Percentiles rank a stretch among this genome's conserved stretches.
These are phyloP conservation scores for Pseudococcus viburni DNA, from an alignment of 2,888 invertebrate genomes.

Conservation along the genomic window DNA sequence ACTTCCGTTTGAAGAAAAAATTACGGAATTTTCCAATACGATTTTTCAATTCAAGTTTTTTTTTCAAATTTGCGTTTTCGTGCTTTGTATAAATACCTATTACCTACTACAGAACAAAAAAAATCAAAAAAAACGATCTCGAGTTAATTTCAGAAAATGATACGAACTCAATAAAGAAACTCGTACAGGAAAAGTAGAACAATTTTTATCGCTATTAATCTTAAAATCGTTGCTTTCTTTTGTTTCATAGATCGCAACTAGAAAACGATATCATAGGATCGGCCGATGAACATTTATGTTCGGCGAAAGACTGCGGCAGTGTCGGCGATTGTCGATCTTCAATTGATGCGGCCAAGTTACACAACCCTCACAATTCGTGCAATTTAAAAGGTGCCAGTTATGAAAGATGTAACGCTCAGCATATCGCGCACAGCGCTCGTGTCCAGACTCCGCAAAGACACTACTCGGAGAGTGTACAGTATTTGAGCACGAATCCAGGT, in stretches of 20 bases:
- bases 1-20: too few relatives aligned
- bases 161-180: too few relatives aligned
- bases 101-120: too few relatives aligned
- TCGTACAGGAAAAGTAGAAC: too few relatives aligned
- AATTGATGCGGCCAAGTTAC: constrained; percentile 85
- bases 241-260: constrained; percentile 73
- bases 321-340: constrained; percentile 72
- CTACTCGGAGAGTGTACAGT: constrained; percentile 82
- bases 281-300: constrained; percentile 36
- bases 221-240: not conserved
- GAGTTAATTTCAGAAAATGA: too few relatives aligned
- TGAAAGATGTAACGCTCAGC: constrained; percentile 71
- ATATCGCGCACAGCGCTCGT: constrained; percentile 83
- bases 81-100: too few relatives aligned
- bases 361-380: constrained; percentile 70
- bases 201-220: too few relatives aligned
- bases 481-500: constrained; percentile 71
- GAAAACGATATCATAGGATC: constrained; percentile 76
- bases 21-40: too few relatives aligned
- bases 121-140: too few relatives aligned
- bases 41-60: too few relatives aligned
- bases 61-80: too few relatives aligned
- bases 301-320: constrained; percentile 24
- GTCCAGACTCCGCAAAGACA: constrained; percentile 85
- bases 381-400: not conserved